Evolutionary conservation across 2,888 invertebrate genomes (phyloP), one percentile per base, ranked within the genome.

Genomic region (Nemapogon koenigi): DNA sequence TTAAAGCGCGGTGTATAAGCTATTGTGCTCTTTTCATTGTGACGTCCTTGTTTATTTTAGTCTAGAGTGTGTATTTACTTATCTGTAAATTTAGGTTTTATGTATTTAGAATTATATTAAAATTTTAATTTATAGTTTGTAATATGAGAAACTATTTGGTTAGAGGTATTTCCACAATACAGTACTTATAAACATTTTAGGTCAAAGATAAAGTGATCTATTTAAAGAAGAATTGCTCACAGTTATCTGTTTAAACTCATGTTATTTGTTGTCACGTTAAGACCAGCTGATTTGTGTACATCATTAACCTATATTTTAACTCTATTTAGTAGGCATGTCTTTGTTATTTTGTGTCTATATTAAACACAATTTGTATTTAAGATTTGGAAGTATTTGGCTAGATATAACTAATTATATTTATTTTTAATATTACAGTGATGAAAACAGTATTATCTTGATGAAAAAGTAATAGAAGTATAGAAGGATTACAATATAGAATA

Each of bases 151-250:
- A n/a, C n/a, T n/a, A n/a, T n/a, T n/a, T n/a, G n/a, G n/a, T n/a
- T n/a, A n/a, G n/a, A n/a, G n/a, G n/a, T n/a, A n/a, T n/a, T n/a
- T n/a, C n/a, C n/a, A n/a, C n/a, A n/a, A n/a, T n/a, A n/a, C n/a
- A n/a, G n/a, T n/a, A n/a, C n/a, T n/a, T n/a, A n/a, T n/a, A n/a
- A n/a, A n/a, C n/a, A 45, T 49, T 51, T 50, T 47, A 49, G 54
- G 51, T 57, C 49, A 55, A 32, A 50, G 53, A 55, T 55, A 55
- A 52, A 48, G 41, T 31, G 38, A 29, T 30, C 39, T 43, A 45
- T 47, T 43, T 45, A 43, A 33, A 41, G 43, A 44, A 46, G 45
- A 45, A 43, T 46, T 42, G 43, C 46, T 45, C 49, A 46, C 41
- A 47, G 44, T 44, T 43, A 46, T 43, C 19, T 33, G 33, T 16